Base-by-base conservation (phyloP, 2,113 vertebrate genomes). In the Protomyctophum bolini region DNA sequence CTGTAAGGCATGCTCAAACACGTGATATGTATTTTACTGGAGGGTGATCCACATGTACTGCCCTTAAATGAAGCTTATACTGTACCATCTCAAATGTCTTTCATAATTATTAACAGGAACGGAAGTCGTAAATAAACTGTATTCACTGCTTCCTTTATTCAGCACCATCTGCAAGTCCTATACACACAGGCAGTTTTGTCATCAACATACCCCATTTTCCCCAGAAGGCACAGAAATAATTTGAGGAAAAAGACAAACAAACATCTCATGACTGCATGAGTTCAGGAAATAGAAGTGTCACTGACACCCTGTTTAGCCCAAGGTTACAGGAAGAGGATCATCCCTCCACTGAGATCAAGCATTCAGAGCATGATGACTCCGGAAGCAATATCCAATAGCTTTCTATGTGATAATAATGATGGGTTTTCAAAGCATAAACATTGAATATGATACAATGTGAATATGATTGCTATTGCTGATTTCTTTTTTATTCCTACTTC, bases 311-410 rank as follows among this genome's bases (percentile, higher is more conserved):
- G 6, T 47, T 3, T 5, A 1, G 10, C 15, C 68, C 63, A 73
- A 70, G 70, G 77, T 58, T 62, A 75, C 49, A 57, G 55, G 56
- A 67, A 69, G 15, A 33, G 1, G 66, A 63, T 80, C 67, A 66
- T 52, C 33, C 49, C 48, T 48, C n/a, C 49, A 7, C 29, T 67
- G 8, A 54, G 48, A 67, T 48, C 58, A 56, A 33, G 7, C 66
- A 58, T 15, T 68, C 10, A 15, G 10, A 63, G 47, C 10, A 1
- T 0, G 8, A 4, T 0, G 6, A 6, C 9, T 58, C 45, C 11
- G 7, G 63, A 74, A 47, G 54, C 6, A 21, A 74, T 5, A 29
- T 8, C 52, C 10, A 7, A 2, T 10, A 14, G 2, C n/a, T 10
- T 21, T 8, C 45, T 41, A 41, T 33, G 1, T 2, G 52, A 65